These are phyloP conservation scores for Liparis tanakae DNA, from an alignment of 2,797 vertebrate species.

Conservation along the genomic window DNA sequence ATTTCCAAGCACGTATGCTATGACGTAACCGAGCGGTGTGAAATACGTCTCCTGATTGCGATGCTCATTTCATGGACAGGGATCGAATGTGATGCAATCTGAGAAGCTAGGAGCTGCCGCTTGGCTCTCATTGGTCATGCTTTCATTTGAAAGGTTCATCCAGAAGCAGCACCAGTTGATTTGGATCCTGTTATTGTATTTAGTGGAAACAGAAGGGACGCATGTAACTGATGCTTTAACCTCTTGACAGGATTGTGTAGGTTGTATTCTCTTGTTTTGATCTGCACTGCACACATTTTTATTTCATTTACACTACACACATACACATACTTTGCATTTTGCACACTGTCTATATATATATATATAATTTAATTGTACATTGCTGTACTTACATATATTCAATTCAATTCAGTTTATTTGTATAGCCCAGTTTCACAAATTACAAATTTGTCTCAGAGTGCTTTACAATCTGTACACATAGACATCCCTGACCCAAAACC, in stretches of 20 bases:
- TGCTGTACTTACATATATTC: too few relatives aligned
- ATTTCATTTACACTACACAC: too few relatives aligned
- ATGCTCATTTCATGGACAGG: slow-evolving; percentile 15
- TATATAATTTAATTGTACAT: too few relatives aligned
- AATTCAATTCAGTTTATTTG: too few relatives aligned
- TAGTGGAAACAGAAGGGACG: slow-evolving; percentile 19
- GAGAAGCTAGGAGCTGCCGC: slow-evolving; percentile 16
- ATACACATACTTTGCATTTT: too few relatives aligned
- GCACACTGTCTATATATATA: too few relatives aligned
- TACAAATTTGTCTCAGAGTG: too few relatives aligned
- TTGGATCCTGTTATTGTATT: slow-evolving; percentile 46
- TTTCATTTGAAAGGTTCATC: slow-evolving; percentile 52
- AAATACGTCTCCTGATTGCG: neutral
- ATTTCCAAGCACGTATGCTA: slow-evolving; percentile 29
- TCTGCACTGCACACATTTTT: too few relatives aligned
- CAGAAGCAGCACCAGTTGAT: slow-evolving; percentile 60
- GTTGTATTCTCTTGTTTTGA: slow-evolving; percentile 31
- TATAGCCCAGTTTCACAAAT: too few relatives aligned
- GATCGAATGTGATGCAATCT: slow-evolving; percentile 14
- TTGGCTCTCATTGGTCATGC: slow-evolving; percentile 46
- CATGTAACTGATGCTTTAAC: slow-evolving; percentile 46
- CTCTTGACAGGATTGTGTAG: slow-evolving; percentile 29
- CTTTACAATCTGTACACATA: too few relatives aligned
- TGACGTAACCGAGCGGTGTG: neutral
- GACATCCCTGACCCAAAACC: too few relatives aligned